Percentiles rank a stretch among this genome's conserved stretches.
phyloP scores from a whole-genome alignment of 1,140 invertebrate species.

The Lucilia cuprina region DNA sequence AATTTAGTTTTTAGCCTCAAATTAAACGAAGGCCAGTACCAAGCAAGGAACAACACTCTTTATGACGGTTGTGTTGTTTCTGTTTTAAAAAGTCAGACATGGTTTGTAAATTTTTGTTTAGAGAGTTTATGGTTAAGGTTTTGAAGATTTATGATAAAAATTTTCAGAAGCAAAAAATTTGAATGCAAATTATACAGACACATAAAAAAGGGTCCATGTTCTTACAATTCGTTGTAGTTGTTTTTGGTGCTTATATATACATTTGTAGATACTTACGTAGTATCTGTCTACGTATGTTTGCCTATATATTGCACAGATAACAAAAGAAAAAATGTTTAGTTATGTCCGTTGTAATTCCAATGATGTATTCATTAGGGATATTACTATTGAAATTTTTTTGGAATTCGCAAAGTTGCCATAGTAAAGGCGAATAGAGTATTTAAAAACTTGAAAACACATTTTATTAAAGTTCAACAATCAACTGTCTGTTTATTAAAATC shows the following conservation, averaged over 20 bases:
- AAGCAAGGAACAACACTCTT: background rate
- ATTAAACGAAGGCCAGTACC: background rate
- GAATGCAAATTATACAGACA: background rate
- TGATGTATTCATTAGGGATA: too few species aligned
- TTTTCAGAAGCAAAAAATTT: background rate
- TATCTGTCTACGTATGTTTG: too few species aligned
- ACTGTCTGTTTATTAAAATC: too few species aligned
- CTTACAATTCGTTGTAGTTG: background rate
- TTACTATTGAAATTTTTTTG: too few species aligned
- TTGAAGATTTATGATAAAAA: conserved; percentile 4
- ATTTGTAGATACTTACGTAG: too few species aligned
- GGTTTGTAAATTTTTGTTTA: background rate
- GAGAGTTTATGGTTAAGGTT: conserved; percentile 26
- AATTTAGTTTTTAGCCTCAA: background rate
- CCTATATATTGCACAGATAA: background rate
- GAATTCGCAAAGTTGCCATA: too few species aligned
- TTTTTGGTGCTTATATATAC: too few species aligned
- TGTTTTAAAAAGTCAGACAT: background rate
- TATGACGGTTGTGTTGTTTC: background rate
- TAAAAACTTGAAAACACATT: too few species aligned
- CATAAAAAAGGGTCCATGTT: background rate
- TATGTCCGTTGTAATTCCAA: conserved; percentile 1
- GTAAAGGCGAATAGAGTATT: too few species aligned
- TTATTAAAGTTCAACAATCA: too few species aligned
- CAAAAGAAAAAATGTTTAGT: background rate